These are phyloP conservation scores for Anastatus disparis DNA, from an alignment of 1,140 invertebrate species.

Conservation along the genomic window DNA sequence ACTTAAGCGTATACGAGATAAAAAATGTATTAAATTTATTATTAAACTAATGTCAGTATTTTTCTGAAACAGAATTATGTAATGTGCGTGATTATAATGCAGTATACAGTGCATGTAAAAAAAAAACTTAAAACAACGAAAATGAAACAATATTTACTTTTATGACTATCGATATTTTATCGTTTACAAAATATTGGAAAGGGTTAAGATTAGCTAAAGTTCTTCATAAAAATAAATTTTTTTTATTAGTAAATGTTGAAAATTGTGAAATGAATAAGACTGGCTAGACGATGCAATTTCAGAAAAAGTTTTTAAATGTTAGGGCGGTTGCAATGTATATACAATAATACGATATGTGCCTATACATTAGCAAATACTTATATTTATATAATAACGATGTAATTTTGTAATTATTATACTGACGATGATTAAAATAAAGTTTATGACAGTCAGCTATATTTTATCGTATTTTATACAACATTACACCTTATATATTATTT, in stretches of 20 bases:
- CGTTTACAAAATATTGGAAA: constrained; percentile 27
- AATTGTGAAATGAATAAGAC: constrained; percentile 14
- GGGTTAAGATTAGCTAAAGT: constrained; percentile 5
- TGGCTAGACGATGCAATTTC: constrained; percentile 19
- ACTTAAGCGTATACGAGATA: not conserved
- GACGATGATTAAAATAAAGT: constrained; percentile 36
- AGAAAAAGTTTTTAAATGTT: constrained; percentile 21
- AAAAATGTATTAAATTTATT: constrained; percentile 30
- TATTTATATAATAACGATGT: constrained; percentile 38
- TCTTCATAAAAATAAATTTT: not conserved
- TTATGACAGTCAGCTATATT: constrained; percentile 3
- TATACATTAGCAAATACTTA: constrained; percentile 38
- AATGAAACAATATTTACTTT: not conserved
- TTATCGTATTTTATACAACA: not conserved
- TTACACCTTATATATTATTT: too few relatives aligned
- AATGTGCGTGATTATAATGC: not conserved
- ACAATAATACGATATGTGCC: constrained; percentile 36
- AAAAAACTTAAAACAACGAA: constrained; percentile 2
- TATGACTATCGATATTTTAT: constrained; percentile 3
- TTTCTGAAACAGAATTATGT: constrained; percentile 16
- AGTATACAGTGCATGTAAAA: constrained; percentile 1
- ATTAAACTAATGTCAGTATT: constrained; percentile 32
- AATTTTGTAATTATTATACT: constrained; percentile 42
- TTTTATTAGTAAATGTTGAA: constrained; percentile 32
- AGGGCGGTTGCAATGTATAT: constrained; percentile 39